Conservation (phyloP, 2,888 invertebrate species). For the Dryococelus australis region DNA sequence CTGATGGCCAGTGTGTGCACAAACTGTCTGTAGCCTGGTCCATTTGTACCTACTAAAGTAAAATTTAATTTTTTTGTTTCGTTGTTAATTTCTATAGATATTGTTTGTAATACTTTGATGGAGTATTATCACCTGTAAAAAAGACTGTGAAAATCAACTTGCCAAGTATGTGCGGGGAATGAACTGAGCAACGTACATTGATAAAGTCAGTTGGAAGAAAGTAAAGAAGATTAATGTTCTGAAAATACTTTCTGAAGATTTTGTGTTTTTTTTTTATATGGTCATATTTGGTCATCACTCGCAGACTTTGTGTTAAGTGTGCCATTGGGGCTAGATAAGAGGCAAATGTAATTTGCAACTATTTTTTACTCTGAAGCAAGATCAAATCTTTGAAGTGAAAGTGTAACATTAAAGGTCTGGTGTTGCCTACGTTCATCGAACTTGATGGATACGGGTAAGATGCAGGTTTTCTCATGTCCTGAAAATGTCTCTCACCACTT, state of each 20-base stretch:
- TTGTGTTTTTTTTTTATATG: background rate
- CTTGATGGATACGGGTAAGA: slow-evolving; percentile 16
- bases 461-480: slow-evolving; percentile 7
- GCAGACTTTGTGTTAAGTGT: background rate
- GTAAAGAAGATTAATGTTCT: slow-evolving; percentile 36
- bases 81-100: slow-evolving; percentile 36
- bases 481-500: slow-evolving; percentile 16
- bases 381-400: background rate
- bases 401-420: background rate
- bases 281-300: background rate
- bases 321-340: slow-evolving; percentile 3
- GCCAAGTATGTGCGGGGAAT: background rate
- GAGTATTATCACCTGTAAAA: slow-evolving; percentile 37
- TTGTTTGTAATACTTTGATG: slow-evolving; percentile 45
- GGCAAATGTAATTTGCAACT: slow-evolving; percentile 10
- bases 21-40: slow-evolving; percentile 19
- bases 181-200: background rate
- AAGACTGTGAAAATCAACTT: slow-evolving; percentile 40
- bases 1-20: slow-evolving; percentile 13
- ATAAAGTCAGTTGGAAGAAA: slow-evolving; percentile 31
- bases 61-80: slow-evolving; percentile 38
- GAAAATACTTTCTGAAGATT: background rate
- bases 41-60: slow-evolving; percentile 21
- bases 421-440: background rate
- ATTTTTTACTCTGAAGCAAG: background rate